phyloP scores from a whole-genome alignment of 2,888 invertebrate genomes.

The Sycophila texana region DNA sequence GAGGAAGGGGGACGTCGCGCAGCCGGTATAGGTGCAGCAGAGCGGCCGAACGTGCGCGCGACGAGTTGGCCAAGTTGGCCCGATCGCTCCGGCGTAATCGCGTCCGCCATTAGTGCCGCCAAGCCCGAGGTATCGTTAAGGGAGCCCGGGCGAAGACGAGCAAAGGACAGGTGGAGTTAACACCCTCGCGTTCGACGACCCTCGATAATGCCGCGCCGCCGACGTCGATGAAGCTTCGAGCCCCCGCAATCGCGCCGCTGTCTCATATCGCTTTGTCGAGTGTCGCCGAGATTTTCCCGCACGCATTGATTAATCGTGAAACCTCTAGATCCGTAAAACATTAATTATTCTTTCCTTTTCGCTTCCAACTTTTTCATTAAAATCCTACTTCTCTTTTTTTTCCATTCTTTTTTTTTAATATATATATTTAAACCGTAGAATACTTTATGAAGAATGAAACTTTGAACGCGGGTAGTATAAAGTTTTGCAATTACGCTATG shows the following conservation, averaged over 20 bases:
- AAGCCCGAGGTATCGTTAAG: slow-evolving; percentile 60
- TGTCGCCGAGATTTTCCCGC: background rate
- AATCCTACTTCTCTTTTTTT: background rate
- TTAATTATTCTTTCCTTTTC: background rate
- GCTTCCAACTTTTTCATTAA: background rate
- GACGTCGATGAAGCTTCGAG: slow-evolving; percentile 35
- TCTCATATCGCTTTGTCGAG: slow-evolving; percentile 2
- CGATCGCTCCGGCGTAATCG: slow-evolving; percentile 65
- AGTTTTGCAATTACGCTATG: too few species aligned
- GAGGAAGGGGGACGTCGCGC: background rate
- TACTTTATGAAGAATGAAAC: too few species aligned
- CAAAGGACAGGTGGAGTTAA: slow-evolving; percentile 70
- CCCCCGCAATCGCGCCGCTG: slow-evolving; percentile 9
- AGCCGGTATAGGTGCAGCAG: background rate
- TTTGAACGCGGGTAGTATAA: too few species aligned
- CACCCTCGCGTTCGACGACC: slow-evolving; percentile 64
- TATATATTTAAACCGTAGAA: too few species aligned
- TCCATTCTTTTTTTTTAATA: too few species aligned
- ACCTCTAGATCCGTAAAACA: background rate
- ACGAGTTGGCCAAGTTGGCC: slow-evolving; percentile 66
- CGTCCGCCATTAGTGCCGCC: slow-evolving; percentile 68
- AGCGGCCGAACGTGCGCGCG: slow-evolving; percentile 25
- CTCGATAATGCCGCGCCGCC: slow-evolving; percentile 48
- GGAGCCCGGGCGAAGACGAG: slow-evolving; percentile 59
- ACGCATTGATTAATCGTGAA: slow-evolving; percentile 18